Conservation (phyloP, 2,113 vertebrate genomes). For the Ptychochromis oligacanthus region DNA sequence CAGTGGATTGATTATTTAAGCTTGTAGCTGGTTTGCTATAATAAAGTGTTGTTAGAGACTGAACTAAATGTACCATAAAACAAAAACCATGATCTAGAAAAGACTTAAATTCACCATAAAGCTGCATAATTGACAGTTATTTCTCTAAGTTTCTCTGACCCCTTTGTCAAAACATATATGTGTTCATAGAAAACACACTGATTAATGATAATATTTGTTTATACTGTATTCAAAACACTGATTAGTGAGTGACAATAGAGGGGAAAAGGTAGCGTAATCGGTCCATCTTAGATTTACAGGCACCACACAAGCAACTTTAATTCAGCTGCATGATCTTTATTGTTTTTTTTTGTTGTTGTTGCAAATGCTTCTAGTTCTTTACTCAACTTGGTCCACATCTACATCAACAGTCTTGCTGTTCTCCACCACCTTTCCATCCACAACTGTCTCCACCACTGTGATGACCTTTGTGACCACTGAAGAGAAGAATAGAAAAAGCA, state of each 20-base stretch:
- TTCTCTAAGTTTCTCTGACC: too few relatives aligned
- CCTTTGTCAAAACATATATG: not conserved
- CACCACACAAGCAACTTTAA: not conserved
- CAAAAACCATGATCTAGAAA: not conserved
- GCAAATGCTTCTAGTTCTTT: not conserved
- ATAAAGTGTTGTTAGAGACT: too few relatives aligned
- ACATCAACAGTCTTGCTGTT: slow-evolving; percentile 63
- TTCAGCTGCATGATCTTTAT: slow-evolving; percentile 60
- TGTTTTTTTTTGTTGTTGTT: slow-evolving; percentile 11
- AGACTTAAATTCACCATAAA: not conserved
- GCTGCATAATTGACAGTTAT: not conserved
- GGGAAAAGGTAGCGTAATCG: not conserved
- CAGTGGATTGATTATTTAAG: too few relatives aligned
- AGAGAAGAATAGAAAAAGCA: slow-evolving; percentile 5
- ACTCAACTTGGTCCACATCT: slow-evolving; percentile 54
- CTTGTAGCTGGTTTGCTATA: too few relatives aligned
- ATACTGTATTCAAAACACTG: not conserved
- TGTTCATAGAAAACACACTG: not conserved
- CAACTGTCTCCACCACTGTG: slow-evolving; percentile 73
- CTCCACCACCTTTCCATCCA: slow-evolving; percentile 65
- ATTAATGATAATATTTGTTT: not conserved
- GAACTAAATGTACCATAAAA: too few relatives aligned
- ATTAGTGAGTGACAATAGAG: not conserved
- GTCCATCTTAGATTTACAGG: not conserved
- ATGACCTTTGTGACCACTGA: slow-evolving; percentile 71